Conservation (phyloP, 2,888 invertebrate species). For the Stenodema calcarata region DNA sequence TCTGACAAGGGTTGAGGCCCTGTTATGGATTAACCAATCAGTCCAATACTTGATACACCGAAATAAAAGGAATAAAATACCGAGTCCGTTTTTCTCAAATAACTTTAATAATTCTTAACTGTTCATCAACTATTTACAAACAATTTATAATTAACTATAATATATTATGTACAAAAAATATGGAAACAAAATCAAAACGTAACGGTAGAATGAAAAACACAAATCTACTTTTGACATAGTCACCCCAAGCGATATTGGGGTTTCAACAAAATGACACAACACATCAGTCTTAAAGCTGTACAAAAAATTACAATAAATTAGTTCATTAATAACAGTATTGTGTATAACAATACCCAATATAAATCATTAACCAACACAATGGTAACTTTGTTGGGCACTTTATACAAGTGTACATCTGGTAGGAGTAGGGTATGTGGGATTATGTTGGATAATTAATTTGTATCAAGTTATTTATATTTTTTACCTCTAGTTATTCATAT, state of each 20-base stretch:
- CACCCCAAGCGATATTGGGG: not conserved
- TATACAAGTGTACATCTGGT: not conserved
- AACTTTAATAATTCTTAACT: not conserved
- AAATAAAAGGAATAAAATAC: not conserved
- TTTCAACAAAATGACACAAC: constrained; percentile 13
- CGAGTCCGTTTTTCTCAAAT: not conserved
- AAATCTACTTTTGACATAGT: constrained; percentile 7
- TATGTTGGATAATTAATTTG: not conserved
- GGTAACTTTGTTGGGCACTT: not conserved
- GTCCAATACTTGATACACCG: not conserved
- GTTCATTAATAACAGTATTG: not conserved
- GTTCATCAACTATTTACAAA: not conserved
- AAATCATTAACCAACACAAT: not conserved
- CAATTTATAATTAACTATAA: not conserved
- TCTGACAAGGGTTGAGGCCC: no score
- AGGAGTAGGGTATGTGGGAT: not conserved
- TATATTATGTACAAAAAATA: not conserved
- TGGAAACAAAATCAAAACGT: not conserved
- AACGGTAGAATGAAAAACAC: not conserved
- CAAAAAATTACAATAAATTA: constrained; percentile 1
- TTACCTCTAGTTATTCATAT: not conserved
- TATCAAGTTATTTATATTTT: not conserved
- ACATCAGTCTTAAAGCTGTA: constrained; percentile 37
- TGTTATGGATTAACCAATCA: no score
- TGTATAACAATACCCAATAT: not conserved